Conservation (phyloP, 2,113 vertebrate genomes). For the Microtus oregoni region DNA sequence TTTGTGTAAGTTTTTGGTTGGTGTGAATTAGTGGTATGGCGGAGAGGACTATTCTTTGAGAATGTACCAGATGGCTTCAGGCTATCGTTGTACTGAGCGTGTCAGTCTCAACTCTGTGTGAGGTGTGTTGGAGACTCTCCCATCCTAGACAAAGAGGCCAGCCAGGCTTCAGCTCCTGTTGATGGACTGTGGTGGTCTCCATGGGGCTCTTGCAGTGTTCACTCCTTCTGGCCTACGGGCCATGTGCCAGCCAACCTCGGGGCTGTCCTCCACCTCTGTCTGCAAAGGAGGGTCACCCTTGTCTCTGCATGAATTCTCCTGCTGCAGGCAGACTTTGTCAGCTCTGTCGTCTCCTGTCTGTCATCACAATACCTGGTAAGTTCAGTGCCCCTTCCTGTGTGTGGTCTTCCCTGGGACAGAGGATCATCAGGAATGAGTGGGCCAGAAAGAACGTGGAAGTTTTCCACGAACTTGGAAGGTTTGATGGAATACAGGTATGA, state of each 20-base stretch:
- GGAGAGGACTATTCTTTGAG: not conserved
- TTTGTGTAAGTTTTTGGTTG: accelerated
- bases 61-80: not conserved
- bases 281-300: accelerated
- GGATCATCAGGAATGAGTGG: not conserved
- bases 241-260: not conserved
- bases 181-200: not conserved
- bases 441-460: not conserved
- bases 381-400: not conserved
- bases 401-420: not conserved
- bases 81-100: not conserved
- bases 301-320: not conserved
- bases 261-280: not conserved
- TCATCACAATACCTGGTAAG: not conserved
- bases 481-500: not conserved
- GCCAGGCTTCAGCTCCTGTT: not conserved
- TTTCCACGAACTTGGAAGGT: not conserved
- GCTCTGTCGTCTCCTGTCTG: not conserved
- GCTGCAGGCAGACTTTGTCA: not conserved
- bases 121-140: not conserved
- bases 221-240: not conserved
- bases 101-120: accelerated
- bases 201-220: not conserved
- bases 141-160: not conserved
- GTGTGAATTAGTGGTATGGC: not conserved